Conservation (phyloP, 2,113 vertebrate genomes). For the Sinocyclocheilus grahami region DNA sequence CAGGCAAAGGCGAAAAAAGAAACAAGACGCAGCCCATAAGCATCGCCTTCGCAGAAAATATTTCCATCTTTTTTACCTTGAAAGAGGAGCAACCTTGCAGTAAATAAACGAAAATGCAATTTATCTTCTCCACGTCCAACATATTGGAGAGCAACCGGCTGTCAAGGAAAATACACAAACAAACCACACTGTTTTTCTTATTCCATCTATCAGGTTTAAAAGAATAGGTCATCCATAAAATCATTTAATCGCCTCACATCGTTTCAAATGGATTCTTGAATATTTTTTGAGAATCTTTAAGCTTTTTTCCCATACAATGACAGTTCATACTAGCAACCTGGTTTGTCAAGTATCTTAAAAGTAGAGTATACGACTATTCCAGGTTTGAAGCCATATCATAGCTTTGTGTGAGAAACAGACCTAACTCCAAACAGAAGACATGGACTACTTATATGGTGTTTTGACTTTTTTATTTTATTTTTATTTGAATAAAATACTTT, state of each 20-base stretch:
- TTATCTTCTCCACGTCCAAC: constrained; percentile 1
- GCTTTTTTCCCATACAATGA: not conserved
- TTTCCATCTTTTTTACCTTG: constrained; percentile 6
- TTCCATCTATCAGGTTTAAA: constrained; percentile 13
- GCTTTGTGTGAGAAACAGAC: no score
- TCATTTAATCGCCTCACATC: not conserved
- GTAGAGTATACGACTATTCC: no score
- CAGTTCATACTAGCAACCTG: no score
- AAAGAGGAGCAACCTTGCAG: constrained; percentile 39
- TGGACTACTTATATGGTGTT: no score
- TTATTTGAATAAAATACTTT: not conserved
- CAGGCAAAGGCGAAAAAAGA: not conserved
- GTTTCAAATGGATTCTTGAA: not conserved
- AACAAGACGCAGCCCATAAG: constrained; percentile 22
- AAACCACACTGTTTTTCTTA: not conserved
- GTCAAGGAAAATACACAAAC: not conserved
- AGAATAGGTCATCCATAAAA: not conserved
- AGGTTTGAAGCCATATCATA: no score
- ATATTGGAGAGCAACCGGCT: not conserved
- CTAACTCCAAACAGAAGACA: no score
- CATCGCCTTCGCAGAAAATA: not conserved
- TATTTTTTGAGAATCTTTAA: not conserved
- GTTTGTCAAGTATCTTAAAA: no score
- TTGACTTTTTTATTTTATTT: no score
- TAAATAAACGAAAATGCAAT: constrained; percentile 20